Base-by-base conservation (phyloP, 2,888 invertebrate species). In the Amitus sp. region DNA sequence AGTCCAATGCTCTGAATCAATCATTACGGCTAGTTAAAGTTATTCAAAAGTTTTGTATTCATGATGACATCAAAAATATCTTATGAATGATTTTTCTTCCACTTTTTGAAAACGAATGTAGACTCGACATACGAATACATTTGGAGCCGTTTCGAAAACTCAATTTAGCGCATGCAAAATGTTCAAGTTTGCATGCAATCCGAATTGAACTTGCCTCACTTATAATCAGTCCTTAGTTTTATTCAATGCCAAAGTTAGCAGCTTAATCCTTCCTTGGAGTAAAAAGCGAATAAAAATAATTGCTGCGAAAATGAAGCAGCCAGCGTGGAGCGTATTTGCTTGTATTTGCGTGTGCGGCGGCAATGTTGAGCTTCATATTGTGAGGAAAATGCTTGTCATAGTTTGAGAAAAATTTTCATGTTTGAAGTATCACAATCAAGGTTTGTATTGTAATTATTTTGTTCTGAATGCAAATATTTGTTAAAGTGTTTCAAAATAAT, bases 301-400 rank as follows among this genome's bases (percentile, higher is more conserved):
- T 23, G 18, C 34, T 34, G 45, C 20, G n/a, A 30, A 37, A 20
- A 34, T 19, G 19, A 40, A 54, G 47, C 54, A 23, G 40, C 28
- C 47, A 54, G 47, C 47, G 54, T 28, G 47, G 40, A 17, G 15
- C 13, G 19, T 23, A 28, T 55, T 33, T 37, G 27, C 45, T 55
- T 43, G 33, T n/a, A 18, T 52, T 45, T 45, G 46, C 23, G 23
- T 52, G 17, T 37, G 46, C 23, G 19, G 15, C 37, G 10, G 17
- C 27, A 46, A 45, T 37, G 47, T 47, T 46, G 47, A 54, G 47
- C 30, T 40, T 47, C 48, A 23, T 57, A 18, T 46, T 10, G 53
- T 20, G 17, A n/a, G 33, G 9, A 5, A 9, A 33, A 33, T n/a
- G 9, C 12, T 33, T 33, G 33, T 33, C n/a, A 7, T 23, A 23